Evolutionary conservation across 1,140 invertebrate genomes (phyloP).

Genomic region (Bactericera cockerelli): DNA sequence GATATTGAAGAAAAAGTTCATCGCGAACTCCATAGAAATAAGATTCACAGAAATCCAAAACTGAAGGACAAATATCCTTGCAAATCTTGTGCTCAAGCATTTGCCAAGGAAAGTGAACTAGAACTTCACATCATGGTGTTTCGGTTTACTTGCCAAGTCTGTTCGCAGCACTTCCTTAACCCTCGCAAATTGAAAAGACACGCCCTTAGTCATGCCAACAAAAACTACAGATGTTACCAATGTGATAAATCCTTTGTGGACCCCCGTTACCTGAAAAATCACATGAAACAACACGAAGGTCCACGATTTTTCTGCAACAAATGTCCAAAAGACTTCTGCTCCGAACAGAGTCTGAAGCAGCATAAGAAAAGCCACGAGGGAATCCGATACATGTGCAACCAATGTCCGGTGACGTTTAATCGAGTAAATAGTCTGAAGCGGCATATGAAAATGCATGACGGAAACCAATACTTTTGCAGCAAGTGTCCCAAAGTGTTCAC

Average conservation of each 20-base stretch:
- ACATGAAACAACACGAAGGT: conserved; percentile 28
- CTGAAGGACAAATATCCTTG: no score
- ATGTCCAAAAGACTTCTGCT: conserved; percentile 32
- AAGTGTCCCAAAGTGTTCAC: conserved; percentile 41
- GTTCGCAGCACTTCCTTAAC: no score
- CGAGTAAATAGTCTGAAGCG: conserved; percentile 25
- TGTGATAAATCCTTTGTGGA: conserved; percentile 24
- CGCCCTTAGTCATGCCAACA: background rate
- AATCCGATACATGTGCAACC: conserved; percentile 31
- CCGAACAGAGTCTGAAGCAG: conserved; percentile 31
- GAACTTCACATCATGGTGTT: no score
- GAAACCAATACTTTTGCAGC: conserved; percentile 41
- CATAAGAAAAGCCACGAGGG: conserved; percentile 30
- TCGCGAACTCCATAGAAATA: no score
- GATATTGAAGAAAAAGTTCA: no score
- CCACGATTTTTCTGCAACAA: conserved; percentile 33
- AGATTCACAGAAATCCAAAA: no score
- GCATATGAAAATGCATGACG: conserved; percentile 40
- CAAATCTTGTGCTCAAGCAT: no score
- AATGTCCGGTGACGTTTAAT: conserved; percentile 35
- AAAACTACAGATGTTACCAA: conserved; percentile 4
- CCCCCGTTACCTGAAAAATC: conserved; percentile 30
- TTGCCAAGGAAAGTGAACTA: no score
- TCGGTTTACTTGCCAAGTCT: no score
- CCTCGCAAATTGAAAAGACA: no score